Base-by-base conservation (phyloP, 2,113 vertebrate genomes). In the Hiodon tergisus region DNA sequence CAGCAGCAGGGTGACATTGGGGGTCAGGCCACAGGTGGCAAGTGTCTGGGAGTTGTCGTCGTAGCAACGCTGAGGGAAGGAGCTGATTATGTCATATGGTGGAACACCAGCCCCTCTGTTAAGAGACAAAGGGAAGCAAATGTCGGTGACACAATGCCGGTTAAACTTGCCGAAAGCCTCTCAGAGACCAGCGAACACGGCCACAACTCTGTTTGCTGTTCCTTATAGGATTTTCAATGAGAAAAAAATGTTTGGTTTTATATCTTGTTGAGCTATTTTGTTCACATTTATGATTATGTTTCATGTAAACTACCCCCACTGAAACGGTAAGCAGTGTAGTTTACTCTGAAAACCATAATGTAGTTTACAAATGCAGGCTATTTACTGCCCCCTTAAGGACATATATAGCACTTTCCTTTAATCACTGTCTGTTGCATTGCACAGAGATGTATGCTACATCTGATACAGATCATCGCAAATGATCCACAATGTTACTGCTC, bases 1-100 rank as follows among this genome's bases (percentile, higher is more conserved):
- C 31, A 98, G 88, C 75, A 96, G 82, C 66, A 99, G 80, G 0
- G 85, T 82, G 0, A 90, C 85, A 0, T 82, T 95, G 55, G 89
- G 86, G 1, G 79, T 85, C 62, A 98, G 88, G 46, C 93, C 95
- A 3, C 86, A 92, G 0, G 87, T 90, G 72, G 82, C 85, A 5
- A 99, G 89, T 0, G 91, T 95, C 80, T 85, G 87, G 8, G 81
- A 0, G 8, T 87, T 82, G 0, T 98, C 88, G 0, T 51, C 10
- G 69, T 94, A 96, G 82, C 86, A 81, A 5, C 76, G 72, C 59
- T 72, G 83, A 16, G 96, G 96, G 75, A 92, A 93, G 0, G 83
- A 79, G 3, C 93, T 94, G 86, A 97, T 85, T 88, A 98, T 94
- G 85, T 98, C 93, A 68, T 95, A 98, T 0, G 76, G 80, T 4